Evolutionary conservation across 2,797 vertebrate genomes (phyloP).

Genomic region (Potorous gilbertii): DNA sequence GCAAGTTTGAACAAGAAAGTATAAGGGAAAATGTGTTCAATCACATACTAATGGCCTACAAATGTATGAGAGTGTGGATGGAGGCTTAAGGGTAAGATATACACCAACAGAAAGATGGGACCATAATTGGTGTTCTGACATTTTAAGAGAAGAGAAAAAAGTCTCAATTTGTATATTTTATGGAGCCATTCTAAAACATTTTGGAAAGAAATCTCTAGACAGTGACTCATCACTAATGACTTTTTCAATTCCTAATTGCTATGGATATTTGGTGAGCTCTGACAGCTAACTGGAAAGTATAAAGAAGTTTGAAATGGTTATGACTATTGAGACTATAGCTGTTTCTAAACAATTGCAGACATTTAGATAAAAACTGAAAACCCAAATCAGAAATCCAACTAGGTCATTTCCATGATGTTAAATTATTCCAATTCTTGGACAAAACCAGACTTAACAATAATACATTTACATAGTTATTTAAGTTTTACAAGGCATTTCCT

Average conservation of each 20-base stretch:
- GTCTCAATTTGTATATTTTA: background rate
- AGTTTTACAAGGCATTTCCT: background rate
- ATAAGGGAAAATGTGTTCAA: background rate
- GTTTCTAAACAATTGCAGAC: background rate
- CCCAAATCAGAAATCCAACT: background rate
- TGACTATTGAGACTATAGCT: conserved; percentile 8
- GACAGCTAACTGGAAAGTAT: conserved; percentile 1
- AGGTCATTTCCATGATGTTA: background rate
- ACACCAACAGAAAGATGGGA: background rate
- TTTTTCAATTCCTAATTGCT: conserved; percentile 44
- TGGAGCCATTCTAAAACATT: conserved; percentile 8
- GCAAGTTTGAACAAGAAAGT: background rate
- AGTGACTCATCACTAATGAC: background rate
- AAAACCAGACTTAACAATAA: conserved; percentile 13
- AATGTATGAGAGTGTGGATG: fast-evolving
- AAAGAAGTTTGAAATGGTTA: conserved; percentile 38
- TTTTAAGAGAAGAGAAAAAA: background rate
- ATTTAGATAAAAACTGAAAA: background rate
- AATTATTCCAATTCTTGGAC: conserved; percentile 17
- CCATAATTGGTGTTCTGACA: background rate
- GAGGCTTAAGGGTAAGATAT: background rate
- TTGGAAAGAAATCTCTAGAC: conserved; percentile 18
- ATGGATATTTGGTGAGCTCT: background rate
- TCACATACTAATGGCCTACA: background rate
- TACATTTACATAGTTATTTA: background rate